Base-by-base conservation (phyloP, 2,888 invertebrate species). In the Ennomos erosarius region DNA sequence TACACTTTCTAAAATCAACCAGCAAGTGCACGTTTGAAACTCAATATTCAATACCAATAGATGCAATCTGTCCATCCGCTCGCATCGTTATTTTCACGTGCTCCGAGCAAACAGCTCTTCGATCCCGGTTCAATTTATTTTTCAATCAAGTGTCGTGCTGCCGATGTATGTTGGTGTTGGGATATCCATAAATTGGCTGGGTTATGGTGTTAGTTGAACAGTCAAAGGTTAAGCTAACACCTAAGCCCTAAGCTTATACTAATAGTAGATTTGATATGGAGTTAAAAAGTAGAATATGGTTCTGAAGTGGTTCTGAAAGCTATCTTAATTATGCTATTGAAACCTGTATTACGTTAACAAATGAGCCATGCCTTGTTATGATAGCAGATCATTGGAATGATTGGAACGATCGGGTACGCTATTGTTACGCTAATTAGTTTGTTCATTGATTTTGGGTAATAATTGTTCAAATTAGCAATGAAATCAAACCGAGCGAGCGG, bases 71-170 rank as follows among this genome's bases (percentile, higher is more conserved):
- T 26, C 26, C 26, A 26, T 26, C 26, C 26, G 26, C 4, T 47
- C 37, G 37, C 43, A 16, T 42, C 26, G 26, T 26, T 26, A 42
- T 34, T 16, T 55, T 11, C 11, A 10, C 40, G 35, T 11, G 10
- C 26, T 42, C 12, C 2, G 11, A 35, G 38, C 52, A 47, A 42
- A 46, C 49, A 42, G 33, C 40, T 37, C 11, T 38, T 36, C 48
- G 9, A 50, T 45, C 37, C 39, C 40, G 16, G 40, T 54, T 42
- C 54, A 54, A 59, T 59, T 59, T 59, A 59, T 54, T 59, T 59
- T 59, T 44, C 59, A 59, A 59, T 59, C 59, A 54, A 45, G 59
- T 33, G 49, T 8, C 50, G 47, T 11, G 26, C n/a, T 10, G 34
- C 12, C 34, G 38, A 10, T 33, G 39, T 46, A n/a, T 26, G 37